These are phyloP conservation scores for Tricholauxania praeusta DNA, from an alignment of 2,888 invertebrate species.

Conservation along the genomic window DNA sequence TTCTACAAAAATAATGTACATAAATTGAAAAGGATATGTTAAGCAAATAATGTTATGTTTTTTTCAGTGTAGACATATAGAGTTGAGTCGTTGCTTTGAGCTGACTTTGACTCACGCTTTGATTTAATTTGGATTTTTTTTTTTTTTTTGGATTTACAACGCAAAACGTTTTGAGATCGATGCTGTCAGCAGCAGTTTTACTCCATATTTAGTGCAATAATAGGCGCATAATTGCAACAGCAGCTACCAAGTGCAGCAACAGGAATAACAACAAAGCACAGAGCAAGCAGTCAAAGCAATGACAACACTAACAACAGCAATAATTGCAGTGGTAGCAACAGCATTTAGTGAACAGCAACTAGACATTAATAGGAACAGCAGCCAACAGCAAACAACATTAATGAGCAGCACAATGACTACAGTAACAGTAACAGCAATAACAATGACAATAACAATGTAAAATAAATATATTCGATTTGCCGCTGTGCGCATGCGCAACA, in stretches of 20 bases:
- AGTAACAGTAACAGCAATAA: slow-evolving; percentile 10
- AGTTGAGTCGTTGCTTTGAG: no score
- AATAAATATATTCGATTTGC: slow-evolving; percentile 12
- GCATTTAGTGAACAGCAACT: slow-evolving; percentile 53
- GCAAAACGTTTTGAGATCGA: slow-evolving; percentile 44
- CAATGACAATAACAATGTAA: slow-evolving; percentile 15
- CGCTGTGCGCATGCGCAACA: slow-evolving; percentile 22
- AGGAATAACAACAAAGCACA: slow-evolving; percentile 37
- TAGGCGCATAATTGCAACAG: slow-evolving; percentile 52
- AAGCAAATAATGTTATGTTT: no score
- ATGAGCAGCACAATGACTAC: slow-evolving; percentile 17
- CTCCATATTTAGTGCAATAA: slow-evolving; percentile 50
- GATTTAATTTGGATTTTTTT: background rate
- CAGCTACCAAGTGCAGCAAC: slow-evolving; percentile 36
- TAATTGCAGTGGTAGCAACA: slow-evolving; percentile 27
- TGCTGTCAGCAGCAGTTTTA: slow-evolving; percentile 50
- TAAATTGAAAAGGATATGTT: no score
- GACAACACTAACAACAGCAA: slow-evolving; percentile 39
- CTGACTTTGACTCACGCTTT: background rate
- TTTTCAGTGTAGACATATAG: no score
- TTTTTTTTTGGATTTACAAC: background rate
- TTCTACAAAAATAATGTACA: no score
- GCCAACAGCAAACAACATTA: slow-evolving; percentile 18
- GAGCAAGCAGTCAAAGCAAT: slow-evolving; percentile 31
- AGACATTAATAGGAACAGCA: slow-evolving; percentile 57